phyloP scores from a whole-genome alignment of 2,113 vertebrate genomes.

The Passer domesticus region DNA sequence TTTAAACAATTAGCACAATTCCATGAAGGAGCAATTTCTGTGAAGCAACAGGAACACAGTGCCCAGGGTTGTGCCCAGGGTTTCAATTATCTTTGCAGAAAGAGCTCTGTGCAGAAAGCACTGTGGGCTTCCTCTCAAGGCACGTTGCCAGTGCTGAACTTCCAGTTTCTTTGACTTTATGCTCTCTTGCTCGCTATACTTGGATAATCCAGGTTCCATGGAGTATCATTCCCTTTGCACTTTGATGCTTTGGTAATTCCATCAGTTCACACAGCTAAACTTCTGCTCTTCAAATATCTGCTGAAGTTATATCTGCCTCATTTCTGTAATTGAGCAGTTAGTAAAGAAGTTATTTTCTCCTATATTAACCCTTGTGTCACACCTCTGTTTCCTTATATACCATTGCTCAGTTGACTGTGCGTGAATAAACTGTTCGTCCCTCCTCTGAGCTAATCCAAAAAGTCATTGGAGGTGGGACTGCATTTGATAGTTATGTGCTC shows the following conservation, averaged over 20 bases:
- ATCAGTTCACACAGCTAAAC: not conserved
- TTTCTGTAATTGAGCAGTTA: not conserved
- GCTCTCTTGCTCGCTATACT: not conserved
- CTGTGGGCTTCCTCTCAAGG: not conserved
- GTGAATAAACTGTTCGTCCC: not conserved
- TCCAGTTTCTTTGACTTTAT: not conserved
- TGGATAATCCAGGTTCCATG: not conserved
- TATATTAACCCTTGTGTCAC: not conserved
- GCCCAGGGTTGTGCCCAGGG: not conserved
- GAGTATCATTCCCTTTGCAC: not conserved
- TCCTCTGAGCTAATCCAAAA: not conserved
- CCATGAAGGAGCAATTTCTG: not conserved
- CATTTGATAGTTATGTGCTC: not conserved
- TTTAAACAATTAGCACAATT: not conserved
- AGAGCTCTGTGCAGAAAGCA: not conserved
- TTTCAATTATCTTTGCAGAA: not conserved
- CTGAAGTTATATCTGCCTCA: not conserved
- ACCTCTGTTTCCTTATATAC: not conserved
- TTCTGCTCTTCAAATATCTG: not conserved
- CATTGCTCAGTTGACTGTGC: rapidly evolving
- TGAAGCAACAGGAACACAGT: not conserved
- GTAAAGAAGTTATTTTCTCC: not conserved
- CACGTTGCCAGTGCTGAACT: rapidly evolving
- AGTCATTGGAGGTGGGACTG: not conserved
- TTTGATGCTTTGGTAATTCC: not conserved